Evolutionary conservation across 2,113 vertebrate species (phyloP).

Genomic region (Crotalus horridus): DNA sequence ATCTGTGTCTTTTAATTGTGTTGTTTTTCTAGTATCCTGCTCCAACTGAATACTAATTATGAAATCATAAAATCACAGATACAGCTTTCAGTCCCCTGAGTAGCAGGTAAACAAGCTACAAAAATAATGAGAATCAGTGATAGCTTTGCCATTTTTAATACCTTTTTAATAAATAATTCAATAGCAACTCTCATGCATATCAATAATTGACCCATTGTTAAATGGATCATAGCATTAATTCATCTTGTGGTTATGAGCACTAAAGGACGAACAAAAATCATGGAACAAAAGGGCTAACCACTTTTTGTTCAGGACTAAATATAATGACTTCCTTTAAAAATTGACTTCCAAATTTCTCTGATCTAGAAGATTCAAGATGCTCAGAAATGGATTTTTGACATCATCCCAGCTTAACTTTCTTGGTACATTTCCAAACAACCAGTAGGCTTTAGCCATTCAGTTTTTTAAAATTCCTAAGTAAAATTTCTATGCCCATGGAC

Average conservation of each 20-base stretch:
- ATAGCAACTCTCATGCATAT: constrained; percentile 32
- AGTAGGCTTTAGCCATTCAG: neutral
- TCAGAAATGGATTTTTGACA: neutral
- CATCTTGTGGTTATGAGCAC: constrained; percentile 14
- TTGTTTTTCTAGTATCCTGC: constrained; percentile 24
- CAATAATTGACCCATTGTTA: constrained; percentile 42
- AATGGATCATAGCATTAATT: constrained; percentile 44
- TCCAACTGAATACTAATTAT: neutral
- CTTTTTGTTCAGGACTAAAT: neutral
- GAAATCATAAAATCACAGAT: constrained; percentile 34
- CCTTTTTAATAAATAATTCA: constrained; percentile 57
- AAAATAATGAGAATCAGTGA: constrained; percentile 18
- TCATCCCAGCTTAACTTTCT: neutral
- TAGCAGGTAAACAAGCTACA: constrained; percentile 23
- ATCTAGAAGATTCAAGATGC: constrained; percentile 4
- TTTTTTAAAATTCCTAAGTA: neutral
- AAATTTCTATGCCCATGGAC: neutral
- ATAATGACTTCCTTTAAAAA: neutral
- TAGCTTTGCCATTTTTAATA: constrained; percentile 49
- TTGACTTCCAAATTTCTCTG: constrained; percentile 1
- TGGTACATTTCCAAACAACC: neutral
- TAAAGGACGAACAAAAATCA: constrained; percentile 8
- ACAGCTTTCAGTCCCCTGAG: neutral
- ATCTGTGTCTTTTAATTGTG: neutral
- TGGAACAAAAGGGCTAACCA: constrained; percentile 11